phyloP scores from a whole-genome alignment of 2,888 invertebrate genomes.

The Luperina nickerlii region DNA sequence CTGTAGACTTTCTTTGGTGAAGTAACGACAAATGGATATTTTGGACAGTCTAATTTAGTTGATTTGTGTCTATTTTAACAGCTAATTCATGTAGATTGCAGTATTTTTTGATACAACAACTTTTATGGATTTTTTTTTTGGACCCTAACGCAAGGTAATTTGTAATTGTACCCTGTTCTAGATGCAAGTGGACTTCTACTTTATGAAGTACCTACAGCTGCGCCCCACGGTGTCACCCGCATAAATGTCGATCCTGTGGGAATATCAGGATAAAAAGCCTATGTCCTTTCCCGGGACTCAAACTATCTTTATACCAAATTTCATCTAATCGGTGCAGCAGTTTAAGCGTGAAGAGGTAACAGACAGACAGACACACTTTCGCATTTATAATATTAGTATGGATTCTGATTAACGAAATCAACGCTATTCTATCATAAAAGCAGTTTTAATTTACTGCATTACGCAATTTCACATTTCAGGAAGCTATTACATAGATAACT shows the following conservation, averaged over 20 bases:
- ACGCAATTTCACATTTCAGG: neutral
- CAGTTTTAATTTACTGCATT: neutral
- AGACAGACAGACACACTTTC: too few relatives aligned
- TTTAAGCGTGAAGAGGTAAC: too few relatives aligned
- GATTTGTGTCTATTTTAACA: neutral
- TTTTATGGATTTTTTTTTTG: too few relatives aligned
- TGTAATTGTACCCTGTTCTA: neutral
- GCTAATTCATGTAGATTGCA: neutral
- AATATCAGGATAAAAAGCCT: too few relatives aligned
- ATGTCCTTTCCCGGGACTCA: too few relatives aligned
- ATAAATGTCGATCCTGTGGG: too few relatives aligned
- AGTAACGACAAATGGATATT: neutral
- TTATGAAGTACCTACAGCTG: neutral
- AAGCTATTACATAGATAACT: neutral
- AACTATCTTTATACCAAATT: too few relatives aligned
- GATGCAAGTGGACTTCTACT: neutral
- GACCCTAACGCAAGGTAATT: too few relatives aligned
- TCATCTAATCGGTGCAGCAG: too few relatives aligned
- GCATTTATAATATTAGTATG: too few relatives aligned
- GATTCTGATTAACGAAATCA: neutral
- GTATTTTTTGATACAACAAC: neutral
- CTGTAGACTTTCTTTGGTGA: neutral
- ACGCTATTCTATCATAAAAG: neutral
- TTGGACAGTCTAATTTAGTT: neutral
- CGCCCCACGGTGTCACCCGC: too few relatives aligned